Base-by-base conservation (phyloP, 2,113 vertebrate genomes). In the Laterallus jamaicensis region DNA sequence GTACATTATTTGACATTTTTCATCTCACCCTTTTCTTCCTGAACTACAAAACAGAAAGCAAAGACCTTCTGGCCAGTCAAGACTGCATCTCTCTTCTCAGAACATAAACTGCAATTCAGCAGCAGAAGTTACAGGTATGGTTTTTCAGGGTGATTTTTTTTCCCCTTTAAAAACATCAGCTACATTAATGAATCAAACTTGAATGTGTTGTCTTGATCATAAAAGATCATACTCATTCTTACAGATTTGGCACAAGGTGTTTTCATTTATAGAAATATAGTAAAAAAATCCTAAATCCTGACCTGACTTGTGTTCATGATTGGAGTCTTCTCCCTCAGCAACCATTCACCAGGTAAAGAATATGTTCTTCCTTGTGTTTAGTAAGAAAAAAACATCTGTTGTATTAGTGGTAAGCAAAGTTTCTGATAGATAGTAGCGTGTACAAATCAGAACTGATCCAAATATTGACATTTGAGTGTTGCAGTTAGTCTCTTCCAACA, bases 401-500 rank as follows among this genome's bases (percentile, higher is more conserved):
- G 12, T 29, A 4, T n/a, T n/a, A 50, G 40, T 10, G 6, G 18
- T 35, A 39, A 89, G 49, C 18, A 49, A 44, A 71, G 16, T 21
- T 22, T 32, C 26, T n/a, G 21, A 18, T 8, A 71, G 31, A 73
- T 44, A 49, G 31, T 28, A 60, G 10, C 10, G 24, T 19, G 39
- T 31, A 14, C 32, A 75, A 79, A 63, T 31, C 29, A 31, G 69
- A 89, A 56, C 10, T 4, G 19, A 26, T 89, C 39, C 12, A 9
- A 66, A 13, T 3, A 32, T 7, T 31, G 56, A 15, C 39, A 7
- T 62, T 14, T 37, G 44, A 69, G 69, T 55, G 67, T 2, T 96
- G 96, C 75, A 96, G 83, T 96, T 89, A 22, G 58, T 55, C 50
- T 87, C 37, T 91, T 74, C 40, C 74, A 92, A 60, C 96, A 90